Evolutionary conservation across 64 coral and sea anemone species (phyloP).

Genomic region (Astreopora myriophthalma): DNA sequence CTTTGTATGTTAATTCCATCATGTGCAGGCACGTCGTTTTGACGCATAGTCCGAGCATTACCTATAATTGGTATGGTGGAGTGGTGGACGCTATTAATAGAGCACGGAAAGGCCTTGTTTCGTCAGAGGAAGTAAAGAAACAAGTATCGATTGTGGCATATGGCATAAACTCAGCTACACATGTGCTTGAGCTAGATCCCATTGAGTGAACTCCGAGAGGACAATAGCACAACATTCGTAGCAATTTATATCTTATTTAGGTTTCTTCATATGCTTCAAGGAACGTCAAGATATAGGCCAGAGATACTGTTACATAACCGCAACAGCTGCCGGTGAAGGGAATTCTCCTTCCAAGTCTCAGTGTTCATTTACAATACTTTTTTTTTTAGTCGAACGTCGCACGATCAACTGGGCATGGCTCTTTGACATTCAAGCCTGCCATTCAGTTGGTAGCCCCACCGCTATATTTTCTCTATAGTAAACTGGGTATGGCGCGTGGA

Average conservation of each 20-base stretch:
- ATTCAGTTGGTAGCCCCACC: too few species aligned
- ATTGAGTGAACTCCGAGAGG: constrained; percentile 3
- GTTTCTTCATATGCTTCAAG: neutral
- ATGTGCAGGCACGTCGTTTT: constrained; percentile 85
- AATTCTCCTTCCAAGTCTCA: too few species aligned
- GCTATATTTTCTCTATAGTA: too few species aligned
- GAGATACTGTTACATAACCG: too few species aligned
- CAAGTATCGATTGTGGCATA: constrained; percentile 80
- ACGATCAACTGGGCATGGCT: too few species aligned
- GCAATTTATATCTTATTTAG: neutral
- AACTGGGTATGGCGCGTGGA: too few species aligned
- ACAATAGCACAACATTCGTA: neutral
- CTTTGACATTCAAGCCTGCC: too few species aligned
- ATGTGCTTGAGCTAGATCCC: constrained; percentile 39
- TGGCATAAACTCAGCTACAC: constrained; percentile 79
- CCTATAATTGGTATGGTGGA: constrained; percentile 72
- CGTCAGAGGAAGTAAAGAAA: constrained; percentile 78
- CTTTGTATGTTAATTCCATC: neutral
- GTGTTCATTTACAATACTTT: too few species aligned
- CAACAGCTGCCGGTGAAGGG: too few species aligned
- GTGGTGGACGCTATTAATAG: constrained; percentile 83
- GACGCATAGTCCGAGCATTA: constrained; percentile 66
- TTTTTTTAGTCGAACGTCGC: too few species aligned
- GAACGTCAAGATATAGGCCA: too few species aligned
- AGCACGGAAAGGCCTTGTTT: constrained; percentile 30